Base-by-base conservation (phyloP, 2,113 vertebrate species). In the Phycodurus eques region DNA sequence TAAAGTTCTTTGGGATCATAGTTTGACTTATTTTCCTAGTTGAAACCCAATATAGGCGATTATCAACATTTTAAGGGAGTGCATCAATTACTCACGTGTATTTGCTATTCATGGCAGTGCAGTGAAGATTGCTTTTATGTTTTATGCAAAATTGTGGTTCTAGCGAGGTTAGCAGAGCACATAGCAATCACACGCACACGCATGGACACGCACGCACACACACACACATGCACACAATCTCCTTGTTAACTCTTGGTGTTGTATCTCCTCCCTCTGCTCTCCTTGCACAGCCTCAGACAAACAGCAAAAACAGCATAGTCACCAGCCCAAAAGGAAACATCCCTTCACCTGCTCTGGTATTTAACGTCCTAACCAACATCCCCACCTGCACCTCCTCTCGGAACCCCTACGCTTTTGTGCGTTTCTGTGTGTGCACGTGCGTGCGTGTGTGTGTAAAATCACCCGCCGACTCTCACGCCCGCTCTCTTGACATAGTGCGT, bases 221-320 rank as follows among this genome's bases (percentile, higher is more conserved):
- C 73, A 11, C 43, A 49, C 71, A 70, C 62, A 46, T 13, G 51
- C 22, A 13, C 69, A 77, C 74, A 8, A 17, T 17, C 15, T 33
- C 10, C 19, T 39, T 54, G 67, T 39, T 14, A 72, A 71, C 13
- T 85, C 67, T 76, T 72, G 54, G 43, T 89, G 43, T 87, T 82
- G 78, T 91, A 73, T 91, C 71, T 86, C 80, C 80, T 83, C 71
- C 80, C 74, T 81, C 64, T 42, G 63, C 44, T 39, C 17, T 78
- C 78, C 83, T 89, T 89, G 90, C 87, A 81, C 95, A 98, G 96
- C 95, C 96, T 68, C 95, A 96, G 94, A 95, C 95, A 87, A 97
- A 98, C 91, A 98, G 96, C 94, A 98, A 98, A 95, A 96, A 96
- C 94, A 96, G 94, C 78, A 92, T 93, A 49, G 95, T 95, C 90